These are phyloP conservation scores for Bombus sylvicola DNA, from an alignment of 1,140 invertebrate genomes.

Conservation along the genomic window DNA sequence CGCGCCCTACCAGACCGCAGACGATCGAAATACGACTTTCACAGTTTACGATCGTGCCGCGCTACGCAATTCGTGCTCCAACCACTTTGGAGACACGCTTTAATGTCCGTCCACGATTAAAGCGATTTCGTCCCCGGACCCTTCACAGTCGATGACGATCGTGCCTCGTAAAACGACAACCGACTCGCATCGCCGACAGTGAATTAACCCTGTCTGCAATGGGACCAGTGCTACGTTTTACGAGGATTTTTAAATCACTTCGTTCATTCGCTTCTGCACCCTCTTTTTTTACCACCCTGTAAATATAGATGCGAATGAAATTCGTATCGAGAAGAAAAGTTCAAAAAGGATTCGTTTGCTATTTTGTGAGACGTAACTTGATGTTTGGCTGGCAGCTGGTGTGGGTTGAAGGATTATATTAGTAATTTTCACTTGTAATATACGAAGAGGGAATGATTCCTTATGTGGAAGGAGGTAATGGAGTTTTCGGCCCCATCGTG, in stretches of 20 bases:
- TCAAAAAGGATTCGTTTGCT: too few relatives aligned
- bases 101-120: slow-evolving; percentile 1
- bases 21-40: slow-evolving; percentile 41
- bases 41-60: slow-evolving; percentile 47
- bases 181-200: too few relatives aligned
- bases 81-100: not conserved
- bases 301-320: too few relatives aligned
- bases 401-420: not conserved
- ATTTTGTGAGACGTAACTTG: not conserved
- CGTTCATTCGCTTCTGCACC: too few relatives aligned
- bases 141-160: too few relatives aligned
- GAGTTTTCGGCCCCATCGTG: not conserved
- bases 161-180: too few relatives aligned
- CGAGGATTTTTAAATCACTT: too few relatives aligned
- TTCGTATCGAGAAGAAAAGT: too few relatives aligned
- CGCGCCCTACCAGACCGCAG: not conserved
- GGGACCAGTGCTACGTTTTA: too few relatives aligned
- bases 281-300: too few relatives aligned
- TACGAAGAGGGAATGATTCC: not conserved
- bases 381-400: not conserved
- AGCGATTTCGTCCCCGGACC: not conserved
- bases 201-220: too few relatives aligned
- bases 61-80: slow-evolving; percentile 42
- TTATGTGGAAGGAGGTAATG: not conserved
- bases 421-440: not conserved